These are phyloP conservation scores for Torymus texanus DNA, from an alignment of 2,888 invertebrate genomes.

Conservation along the genomic window DNA sequence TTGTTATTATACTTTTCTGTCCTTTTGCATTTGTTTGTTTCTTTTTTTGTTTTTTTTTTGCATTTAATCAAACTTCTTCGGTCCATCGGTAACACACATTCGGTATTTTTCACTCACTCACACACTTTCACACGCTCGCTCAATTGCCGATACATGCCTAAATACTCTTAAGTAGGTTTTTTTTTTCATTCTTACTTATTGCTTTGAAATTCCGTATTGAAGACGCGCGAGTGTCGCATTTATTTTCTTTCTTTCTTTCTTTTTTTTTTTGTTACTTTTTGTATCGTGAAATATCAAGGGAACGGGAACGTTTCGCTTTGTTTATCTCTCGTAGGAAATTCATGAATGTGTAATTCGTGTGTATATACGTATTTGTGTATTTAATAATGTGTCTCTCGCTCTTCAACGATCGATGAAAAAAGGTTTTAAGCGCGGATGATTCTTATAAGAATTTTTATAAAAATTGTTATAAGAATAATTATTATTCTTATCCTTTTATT, in stretches of 20 bases:
- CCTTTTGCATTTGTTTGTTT: not conserved
- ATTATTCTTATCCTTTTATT: conserved; percentile 21
- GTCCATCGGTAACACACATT: conserved; percentile 35
- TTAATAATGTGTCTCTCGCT: not conserved
- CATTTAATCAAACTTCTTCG: conserved; percentile 1
- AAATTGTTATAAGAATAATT: conserved; percentile 54
- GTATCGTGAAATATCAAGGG: conserved; percentile 49
- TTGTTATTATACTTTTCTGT: not conserved
- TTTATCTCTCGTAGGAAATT: conserved; percentile 26
- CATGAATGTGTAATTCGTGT: conserved; percentile 12
- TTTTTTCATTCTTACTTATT: conserved; percentile 69
- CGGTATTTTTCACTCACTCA: not conserved
- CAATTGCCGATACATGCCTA: conserved; percentile 35
- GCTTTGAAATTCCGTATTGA: conserved; percentile 74
- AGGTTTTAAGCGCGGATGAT: conserved; percentile 36
- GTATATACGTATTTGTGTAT: too few species aligned
- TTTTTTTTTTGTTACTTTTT: conserved; percentile 17
- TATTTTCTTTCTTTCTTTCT: conserved; percentile 18
- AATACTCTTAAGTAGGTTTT: conserved; percentile 64
- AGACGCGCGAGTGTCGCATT: conserved; percentile 61
- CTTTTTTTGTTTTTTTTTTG: conserved; percentile 6
- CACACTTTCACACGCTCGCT: conserved; percentile 4
- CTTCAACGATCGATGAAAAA: conserved; percentile 26
- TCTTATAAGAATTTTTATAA: conserved; percentile 47
- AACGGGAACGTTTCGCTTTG: conserved; percentile 31